Evolutionary conservation across 2,888 invertebrate genomes (phyloP), one percentile per base, ranked within the genome.

Genomic region (Cataglyphis albicans): DNA sequence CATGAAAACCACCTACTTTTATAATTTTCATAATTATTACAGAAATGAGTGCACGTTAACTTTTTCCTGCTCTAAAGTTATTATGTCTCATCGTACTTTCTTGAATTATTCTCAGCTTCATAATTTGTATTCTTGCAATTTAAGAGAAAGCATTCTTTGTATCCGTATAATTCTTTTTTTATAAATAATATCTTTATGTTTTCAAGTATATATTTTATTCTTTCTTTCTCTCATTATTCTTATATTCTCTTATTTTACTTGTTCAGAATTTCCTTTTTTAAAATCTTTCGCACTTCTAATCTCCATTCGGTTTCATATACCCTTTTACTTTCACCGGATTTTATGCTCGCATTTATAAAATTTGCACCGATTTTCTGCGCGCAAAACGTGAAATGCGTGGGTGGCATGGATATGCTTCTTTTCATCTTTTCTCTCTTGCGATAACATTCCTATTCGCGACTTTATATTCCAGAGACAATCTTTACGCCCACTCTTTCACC

Each of bases 341-440:
- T 59, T 15, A 25, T 25, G 10, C 1, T 29, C n/a, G n/a, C 38
- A 25, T 48, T 81, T 81, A 75, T 81, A 74, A 81, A 81, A 81
- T 74, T 81, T 75, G 25, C 74, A 81, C 12, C 44, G 55, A 80
- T 65, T 87, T 83, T 82, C 86, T 82, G 83, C 55, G 64, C 59
- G 74, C 57, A 81, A 87, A 88, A 85, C 78, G 61, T 82, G 61
- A 67, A 52, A 68, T 61, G 32, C 70, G 76, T 21, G 41, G 57
- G 18, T 70, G 68, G 55, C 67, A 55, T 67, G 41, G 29, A 67
- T 76, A 67, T 7, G n/a, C 15, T 76, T 76, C 57, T 57, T 41
- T 18, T 48, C n/a, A n/a, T 68, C 18, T n/a, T 78, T 59, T 59
- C 41, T 57, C 41, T 29, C n/a, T 57, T 7, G n/a, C 41, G 57